Percentiles rank a stretch among this genome's conserved stretches.
These are phyloP conservation scores for Xiphorhynchus erythropygius DNA, from an alignment of 2,797 vertebrate species.

Conservation along the genomic window DNA sequence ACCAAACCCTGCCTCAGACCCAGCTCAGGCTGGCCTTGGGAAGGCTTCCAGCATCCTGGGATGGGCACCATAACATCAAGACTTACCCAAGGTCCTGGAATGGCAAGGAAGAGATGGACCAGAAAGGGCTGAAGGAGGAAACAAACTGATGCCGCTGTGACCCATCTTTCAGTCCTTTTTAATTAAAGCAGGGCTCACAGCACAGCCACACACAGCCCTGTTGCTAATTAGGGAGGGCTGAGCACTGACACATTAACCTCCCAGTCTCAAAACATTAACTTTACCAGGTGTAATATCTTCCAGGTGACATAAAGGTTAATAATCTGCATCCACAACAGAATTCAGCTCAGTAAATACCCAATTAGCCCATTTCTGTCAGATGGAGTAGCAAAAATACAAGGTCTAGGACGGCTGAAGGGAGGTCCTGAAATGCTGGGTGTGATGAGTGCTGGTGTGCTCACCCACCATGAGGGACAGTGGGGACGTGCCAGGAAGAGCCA, in stretches of 20 bases:
- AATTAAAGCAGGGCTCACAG: background rate
- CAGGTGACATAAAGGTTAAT: constrained; percentile 62
- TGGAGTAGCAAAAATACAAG: background rate
- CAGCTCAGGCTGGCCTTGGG: background rate
- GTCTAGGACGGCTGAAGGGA: background rate
- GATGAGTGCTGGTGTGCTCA: background rate
- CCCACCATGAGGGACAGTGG: background rate
- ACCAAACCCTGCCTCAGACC: accelerated
- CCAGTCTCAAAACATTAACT: constrained; percentile 50
- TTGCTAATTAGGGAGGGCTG: constrained; percentile 31
- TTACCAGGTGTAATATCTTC: constrained; percentile 48
- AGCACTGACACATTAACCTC: constrained; percentile 45
- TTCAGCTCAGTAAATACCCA: constrained; percentile 27
- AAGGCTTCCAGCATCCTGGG: background rate
- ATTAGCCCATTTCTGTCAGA: background rate
- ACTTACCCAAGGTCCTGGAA: background rate
- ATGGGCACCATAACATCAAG: accelerated
- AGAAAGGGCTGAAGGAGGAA: background rate
- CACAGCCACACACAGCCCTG: background rate
- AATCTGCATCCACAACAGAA: constrained; percentile 50
- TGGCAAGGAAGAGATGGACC: background rate
- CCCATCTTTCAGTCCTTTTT: background rate
- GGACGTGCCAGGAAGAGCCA: background rate
- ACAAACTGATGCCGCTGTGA: background rate
- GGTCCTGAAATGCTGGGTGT: background rate